Base-by-base conservation (phyloP, 2,113 vertebrate species). In the Urocitellus parryii region DNA sequence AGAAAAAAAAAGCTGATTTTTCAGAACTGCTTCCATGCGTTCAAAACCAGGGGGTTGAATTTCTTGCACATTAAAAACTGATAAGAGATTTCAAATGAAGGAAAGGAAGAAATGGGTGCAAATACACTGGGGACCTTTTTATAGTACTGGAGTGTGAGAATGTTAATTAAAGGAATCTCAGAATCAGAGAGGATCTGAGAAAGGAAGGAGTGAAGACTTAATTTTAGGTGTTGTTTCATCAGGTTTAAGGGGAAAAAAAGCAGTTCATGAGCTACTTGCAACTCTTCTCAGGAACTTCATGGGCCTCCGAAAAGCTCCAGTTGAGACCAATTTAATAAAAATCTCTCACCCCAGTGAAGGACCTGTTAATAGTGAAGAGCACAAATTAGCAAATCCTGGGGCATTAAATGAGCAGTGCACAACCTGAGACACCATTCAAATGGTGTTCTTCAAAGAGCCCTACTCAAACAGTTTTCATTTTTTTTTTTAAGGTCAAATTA, bases 81-180 rank as follows among this genome's bases (percentile, higher is more conserved):
- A 97, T 98, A 45, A 97, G 97, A 95, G 73, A 96, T 96, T 97
- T 96, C 93, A 97, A 95, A 94, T n/a, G 63, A 32, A 95, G 90
- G 91, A 92, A 97, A 97, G 85, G 91, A 98, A 97, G 97, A 97
- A 97, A 95, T 97, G 97, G 97, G 79, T 97, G 93, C 88, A 97
- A 95, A 96, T 91, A 97, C 83, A 97, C 95, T 90, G 67, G 85
- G 34, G 93, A 85, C 95, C 98, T 98, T 98, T 98, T 98, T 98
- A 98, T 98, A 98, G 98, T 37, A 86, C 76, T 73, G 63, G 96
- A 97, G 95, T 98, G 98, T 98, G 98, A 98, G 97, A 95, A 97
- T 0, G 10, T 95, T 98, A 97, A 98, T 97, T 97, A 96, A 96
- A 98, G 97, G 97, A 97, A 96, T 93, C 97, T 96, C 97, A 97